Base-by-base conservation (phyloP, 2,888 invertebrate genomes). In the Ramazzottius varieornatus region DNA sequence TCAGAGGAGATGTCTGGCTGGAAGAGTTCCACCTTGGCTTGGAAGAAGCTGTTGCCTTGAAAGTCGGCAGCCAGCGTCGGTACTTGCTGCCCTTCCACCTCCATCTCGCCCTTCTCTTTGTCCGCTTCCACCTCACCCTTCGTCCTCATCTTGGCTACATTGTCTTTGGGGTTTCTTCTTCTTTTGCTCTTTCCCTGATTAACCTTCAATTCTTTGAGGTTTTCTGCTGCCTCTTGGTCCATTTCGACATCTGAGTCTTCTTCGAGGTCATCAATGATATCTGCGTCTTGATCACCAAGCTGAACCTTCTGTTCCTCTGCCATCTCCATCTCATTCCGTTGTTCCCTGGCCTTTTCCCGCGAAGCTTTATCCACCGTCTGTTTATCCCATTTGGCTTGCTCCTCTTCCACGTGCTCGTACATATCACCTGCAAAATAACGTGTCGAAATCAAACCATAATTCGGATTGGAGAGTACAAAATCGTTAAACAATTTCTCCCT, bases 21-120 rank as follows among this genome's bases (percentile, higher is more conserved):
- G 1, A 73, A 69, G 46, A 68, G 68, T 67, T 70, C 73, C 66
- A 76, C 73, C 32, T 78, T 78, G 0, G 88, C 89, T 73, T 88
- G 86, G 70, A 86, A 86, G 0, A 83, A 82, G 0, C 87, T 84
- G 32, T 87, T 87, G 0, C 75, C 74, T 46, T 84, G 84, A 68
- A 90, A 79, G 0, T 80, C 77, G 20, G 84, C 86, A 0, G 77
- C 81, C 66, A 77, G 73, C 0, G 91, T 91, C 65, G 78, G 73
- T 0, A 85, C 79, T 0, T 78, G 74, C 33, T 88, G 86, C 0
- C 91, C 91, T 69, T 88, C 88, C 1, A 86, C 69, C 54, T 72
- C 72, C 32, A 68, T 46, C n/a, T n/a, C n/a, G 66, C 67, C 33
- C 32, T 46, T 63, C 24, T 69, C 68, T 64, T 67, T 67, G 33